Evolutionary conservation across 1,140 invertebrate species (phyloP).

Genomic region (Dufourea novaeangliae): DNA sequence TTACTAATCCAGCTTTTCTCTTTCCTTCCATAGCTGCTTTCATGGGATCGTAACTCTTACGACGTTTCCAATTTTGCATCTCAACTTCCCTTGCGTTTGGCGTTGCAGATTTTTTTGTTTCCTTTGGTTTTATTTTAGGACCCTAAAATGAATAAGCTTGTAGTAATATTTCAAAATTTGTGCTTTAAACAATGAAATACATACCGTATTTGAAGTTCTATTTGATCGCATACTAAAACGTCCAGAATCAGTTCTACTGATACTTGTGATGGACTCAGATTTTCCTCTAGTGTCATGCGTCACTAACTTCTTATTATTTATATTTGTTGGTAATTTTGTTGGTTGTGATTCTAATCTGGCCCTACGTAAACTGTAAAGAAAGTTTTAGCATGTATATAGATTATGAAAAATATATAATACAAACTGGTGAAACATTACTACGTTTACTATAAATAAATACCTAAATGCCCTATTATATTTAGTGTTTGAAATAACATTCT

Average conservation of each 20-base stretch:
- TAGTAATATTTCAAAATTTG: background rate
- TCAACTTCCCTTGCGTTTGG: slow-evolving; percentile 88
- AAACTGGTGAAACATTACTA: background rate
- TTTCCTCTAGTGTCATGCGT: slow-evolving; percentile 54
- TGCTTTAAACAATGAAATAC: background rate
- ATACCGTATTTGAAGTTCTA: slow-evolving; percentile 67
- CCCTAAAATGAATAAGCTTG: slow-evolving; percentile 24
- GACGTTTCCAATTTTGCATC: slow-evolving; percentile 94
- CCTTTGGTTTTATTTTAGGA: slow-evolving; percentile 61
- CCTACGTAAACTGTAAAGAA: slow-evolving; percentile 58
- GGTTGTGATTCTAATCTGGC: slow-evolving; percentile 61
- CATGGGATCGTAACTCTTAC: slow-evolving; percentile 95
- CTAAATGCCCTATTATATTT: slow-evolving; percentile 82
- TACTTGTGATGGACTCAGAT: slow-evolving; percentile 56
- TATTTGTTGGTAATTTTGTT: slow-evolving; percentile 53
- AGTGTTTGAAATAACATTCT: slow-evolving; percentile 79
- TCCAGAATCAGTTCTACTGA: slow-evolving; percentile 85
- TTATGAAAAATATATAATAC: background rate
- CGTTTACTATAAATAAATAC: slow-evolving; percentile 54
- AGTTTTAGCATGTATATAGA: slow-evolving; percentile 8
- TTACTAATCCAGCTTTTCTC: slow-evolving; percentile 78
- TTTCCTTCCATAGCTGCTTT: slow-evolving; percentile 92
- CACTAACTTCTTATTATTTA: slow-evolving; percentile 56
- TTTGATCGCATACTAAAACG: slow-evolving; percentile 84
- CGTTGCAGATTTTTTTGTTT: slow-evolving; percentile 82